These are phyloP conservation scores for Agrypnus murinus DNA, from an alignment of 2,888 invertebrate species.

Conservation along the genomic window DNA sequence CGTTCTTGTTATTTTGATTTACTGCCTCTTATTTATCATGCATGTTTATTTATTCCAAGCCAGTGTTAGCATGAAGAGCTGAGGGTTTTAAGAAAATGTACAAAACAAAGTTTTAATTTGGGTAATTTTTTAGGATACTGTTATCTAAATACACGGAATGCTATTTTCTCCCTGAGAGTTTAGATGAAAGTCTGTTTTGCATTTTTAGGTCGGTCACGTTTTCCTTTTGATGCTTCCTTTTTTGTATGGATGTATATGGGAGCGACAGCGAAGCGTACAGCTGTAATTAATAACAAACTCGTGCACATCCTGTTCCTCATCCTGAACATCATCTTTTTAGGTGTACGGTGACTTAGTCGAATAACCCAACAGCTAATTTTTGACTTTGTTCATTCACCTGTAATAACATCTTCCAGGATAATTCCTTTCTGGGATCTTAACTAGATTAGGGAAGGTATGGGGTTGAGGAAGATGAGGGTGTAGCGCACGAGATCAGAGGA, in stretches of 20 bases:
- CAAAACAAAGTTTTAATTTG: slow-evolving; percentile 13
- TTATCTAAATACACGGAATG: not conserved
- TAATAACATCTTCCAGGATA: slow-evolving; percentile 37
- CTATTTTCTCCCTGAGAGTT: not conserved
- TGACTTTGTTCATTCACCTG: slow-evolving; percentile 43
- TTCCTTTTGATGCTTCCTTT: not conserved
- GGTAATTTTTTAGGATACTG: slow-evolving; percentile 11
- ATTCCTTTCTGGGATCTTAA: slow-evolving; percentile 46
- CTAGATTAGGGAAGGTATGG: slow-evolving; percentile 40
- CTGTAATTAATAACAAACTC: slow-evolving; percentile 9
- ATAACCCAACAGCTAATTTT: slow-evolving; percentile 32
- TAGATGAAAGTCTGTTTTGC: not conserved
- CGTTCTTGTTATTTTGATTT: slow-evolving; percentile 38
- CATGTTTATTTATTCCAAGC: slow-evolving; percentile 18
- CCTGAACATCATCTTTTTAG: not conserved
- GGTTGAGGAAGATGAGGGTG: slow-evolving; percentile 24
- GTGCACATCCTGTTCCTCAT: not conserved
- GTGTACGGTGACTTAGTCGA: not conserved
- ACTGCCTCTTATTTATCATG: slow-evolving; percentile 37
- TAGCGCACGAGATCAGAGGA: slow-evolving; percentile 42
- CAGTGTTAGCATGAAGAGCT: not conserved
- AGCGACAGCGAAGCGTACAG: not conserved
- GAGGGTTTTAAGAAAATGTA: slow-evolving; percentile 2
- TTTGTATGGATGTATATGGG: no score
- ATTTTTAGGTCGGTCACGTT: slow-evolving; percentile 7